phyloP scores from a whole-genome alignment of 2,797 vertebrate species.

The Spizella passerina region DNA sequence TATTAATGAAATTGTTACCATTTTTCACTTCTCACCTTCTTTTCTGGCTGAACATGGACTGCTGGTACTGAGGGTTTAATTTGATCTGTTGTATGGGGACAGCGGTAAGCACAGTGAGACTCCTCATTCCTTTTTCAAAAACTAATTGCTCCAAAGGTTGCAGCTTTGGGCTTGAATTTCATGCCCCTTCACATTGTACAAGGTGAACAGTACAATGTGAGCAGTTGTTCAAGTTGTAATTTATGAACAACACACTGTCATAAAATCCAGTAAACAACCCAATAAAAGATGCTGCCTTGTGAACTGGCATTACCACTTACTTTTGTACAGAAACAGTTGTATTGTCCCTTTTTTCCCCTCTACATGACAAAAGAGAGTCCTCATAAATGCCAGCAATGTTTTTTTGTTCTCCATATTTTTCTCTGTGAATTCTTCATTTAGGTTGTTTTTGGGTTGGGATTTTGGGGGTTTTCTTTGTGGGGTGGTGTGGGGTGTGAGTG shows the following conservation, averaged over 20 bases:
- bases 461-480: not conserved
- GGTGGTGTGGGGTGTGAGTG: rapidly evolving
- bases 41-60: not conserved
- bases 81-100: not conserved
- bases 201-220: not conserved
- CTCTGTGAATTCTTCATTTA: not conserved
- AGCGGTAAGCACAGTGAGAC: not conserved
- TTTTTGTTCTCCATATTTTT: not conserved
- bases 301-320: not conserved
- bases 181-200: not conserved
- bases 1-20: not conserved
- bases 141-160: not conserved
- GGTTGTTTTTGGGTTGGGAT: not conserved
- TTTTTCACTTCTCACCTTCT: not conserved
- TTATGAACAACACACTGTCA: not conserved
- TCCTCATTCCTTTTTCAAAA: not conserved
- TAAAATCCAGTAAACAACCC: not conserved
- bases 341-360: not conserved
- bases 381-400: not conserved
- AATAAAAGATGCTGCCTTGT: not conserved
- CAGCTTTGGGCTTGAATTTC: not conserved
- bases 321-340: not conserved
- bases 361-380: not conserved
- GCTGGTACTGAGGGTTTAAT: not conserved
- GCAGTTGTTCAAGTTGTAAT: not conserved